A percentile compares a stretch with the other conserved stretches of the same genome.
Evolutionary conservation across 1,140 invertebrate species (phyloP).

Genomic region (Brachionus plicatilis): DNA sequence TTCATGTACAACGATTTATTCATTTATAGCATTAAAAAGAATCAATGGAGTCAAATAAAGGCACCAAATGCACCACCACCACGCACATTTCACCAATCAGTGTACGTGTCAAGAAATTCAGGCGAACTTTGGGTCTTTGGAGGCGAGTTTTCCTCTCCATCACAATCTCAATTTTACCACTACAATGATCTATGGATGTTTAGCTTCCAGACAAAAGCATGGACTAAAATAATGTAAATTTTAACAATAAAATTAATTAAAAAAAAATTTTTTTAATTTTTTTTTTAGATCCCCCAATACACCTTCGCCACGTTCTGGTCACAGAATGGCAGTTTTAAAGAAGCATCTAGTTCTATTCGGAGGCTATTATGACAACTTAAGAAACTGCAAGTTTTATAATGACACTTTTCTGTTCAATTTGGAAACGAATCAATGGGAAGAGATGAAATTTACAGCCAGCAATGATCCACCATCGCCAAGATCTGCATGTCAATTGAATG

Average conservation of each 20-base stretch:
- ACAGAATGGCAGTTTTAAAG: conserved; percentile 75
- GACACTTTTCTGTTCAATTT: conserved; percentile 77
- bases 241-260: conserved; percentile 35
- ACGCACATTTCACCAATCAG: conserved; percentile 74
- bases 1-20: conserved; percentile 75
- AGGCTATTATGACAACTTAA: conserved; percentile 79
- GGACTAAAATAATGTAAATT: conserved; percentile 73
- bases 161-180: conserved; percentile 85
- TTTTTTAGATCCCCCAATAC: conserved; percentile 62
- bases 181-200: conserved; percentile 86
- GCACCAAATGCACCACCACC: conserved; percentile 75
- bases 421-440: conserved; percentile 72
- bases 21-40: conserved; percentile 73
- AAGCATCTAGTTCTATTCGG: conserved; percentile 79
- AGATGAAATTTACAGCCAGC: conserved; percentile 64
- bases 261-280: neutral
- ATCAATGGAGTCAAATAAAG: conserved; percentile 72
- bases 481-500: conserved; percentile 62
- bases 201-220: conserved; percentile 70
- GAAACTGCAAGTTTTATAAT: conserved; percentile 82
- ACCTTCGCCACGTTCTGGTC: conserved; percentile 78
- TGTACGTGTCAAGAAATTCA: neutral
- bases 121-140: conserved; percentile 49
- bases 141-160: conserved; percentile 81
- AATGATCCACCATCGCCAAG: conserved; percentile 43